phyloP scores from a whole-genome alignment of 1,140 invertebrate species.

The Dufourea novaeangliae region DNA sequence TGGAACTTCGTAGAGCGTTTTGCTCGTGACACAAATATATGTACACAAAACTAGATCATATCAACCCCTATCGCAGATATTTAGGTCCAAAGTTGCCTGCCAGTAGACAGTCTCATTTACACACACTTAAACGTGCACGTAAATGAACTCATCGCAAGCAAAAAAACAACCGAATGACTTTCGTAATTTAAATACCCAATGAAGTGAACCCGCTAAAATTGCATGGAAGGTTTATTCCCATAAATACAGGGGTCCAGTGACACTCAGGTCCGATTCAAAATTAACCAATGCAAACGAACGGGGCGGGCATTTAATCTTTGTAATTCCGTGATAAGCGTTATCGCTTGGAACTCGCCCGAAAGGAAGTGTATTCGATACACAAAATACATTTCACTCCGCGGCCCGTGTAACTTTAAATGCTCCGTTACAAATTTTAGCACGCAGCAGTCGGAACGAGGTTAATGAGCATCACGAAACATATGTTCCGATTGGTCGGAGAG shows the following conservation, averaged over 20 bases:
- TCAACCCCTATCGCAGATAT: no score
- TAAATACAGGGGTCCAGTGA: background rate
- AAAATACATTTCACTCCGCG: conserved; percentile 17
- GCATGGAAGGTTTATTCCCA: background rate
- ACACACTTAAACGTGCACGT: background rate
- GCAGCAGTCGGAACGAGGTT: conserved; percentile 33
- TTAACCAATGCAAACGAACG: background rate
- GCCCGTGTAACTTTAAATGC: conserved; percentile 4
- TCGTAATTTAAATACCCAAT: background rate
- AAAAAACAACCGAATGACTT: background rate
- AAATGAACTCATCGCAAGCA: background rate
- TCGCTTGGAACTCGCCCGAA: background rate
- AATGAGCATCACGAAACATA: conserved; percentile 51
- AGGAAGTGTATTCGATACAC: conserved; percentile 14
- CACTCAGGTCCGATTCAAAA: background rate
- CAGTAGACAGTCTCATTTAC: background rate
- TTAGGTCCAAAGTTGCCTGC: background rate
- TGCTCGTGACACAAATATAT: no score
- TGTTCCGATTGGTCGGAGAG: conserved; percentile 32
- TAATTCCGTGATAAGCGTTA: conserved; percentile 29
- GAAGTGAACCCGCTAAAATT: background rate
- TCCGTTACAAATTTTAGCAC: conserved; percentile 17
- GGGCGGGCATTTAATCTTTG: background rate
- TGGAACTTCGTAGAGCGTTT: no score
- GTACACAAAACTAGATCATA: no score